Base-by-base conservation (phyloP, 2,888 invertebrate genomes). In the Drosophila algonquin region DNA sequence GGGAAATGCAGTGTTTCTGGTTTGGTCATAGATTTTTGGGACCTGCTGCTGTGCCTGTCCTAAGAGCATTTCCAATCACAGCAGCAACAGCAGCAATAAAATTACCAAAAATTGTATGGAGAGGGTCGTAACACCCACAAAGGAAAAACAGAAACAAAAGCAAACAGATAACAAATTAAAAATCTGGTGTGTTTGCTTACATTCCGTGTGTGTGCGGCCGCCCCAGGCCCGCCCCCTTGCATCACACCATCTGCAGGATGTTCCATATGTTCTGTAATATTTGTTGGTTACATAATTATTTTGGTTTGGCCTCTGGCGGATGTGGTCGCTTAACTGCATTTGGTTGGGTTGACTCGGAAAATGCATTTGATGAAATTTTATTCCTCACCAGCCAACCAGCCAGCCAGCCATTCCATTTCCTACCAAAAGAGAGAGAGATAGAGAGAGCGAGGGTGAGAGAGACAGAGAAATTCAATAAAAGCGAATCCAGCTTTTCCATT, bases 261-360 rank as follows among this genome's bases (percentile, higher is more conserved):
- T 40, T 51, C 40, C 69, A 68, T 68, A 68, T 69, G 70, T 24
- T 27, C 47, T 8, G 53, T 32, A 48, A 69, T 69, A 87, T 77
- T 80, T 81, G 72, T 68, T 72, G 85, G 82, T 79, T 85, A 84
- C 80, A 87, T 83, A 81, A 87, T 83, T 83, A 87, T 85, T 75
- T 61, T 54, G 67, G 60, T 60, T 73, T 65, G 51, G 63, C 48
- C 56, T 51, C 56, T 53, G 56, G 27, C 73, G 81, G 79, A 79
- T 84, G 82, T 55, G 83, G 83, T 77, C 63, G 82, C 70, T 82
- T 79, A 87, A 84, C 81, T 77, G 81, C 75, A 63, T 54, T 65
- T 32, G 65, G 51, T 56, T 24, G 50, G 68, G 63, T 63, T 73
- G 71, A 73, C 40, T 47, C 51, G 73, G 54, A 47, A 67, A 74